Percentiles rank a stretch among this genome's conserved stretches.
phyloP scores from a whole-genome alignment of 2,888 invertebrate genomes.

The Gastrophysa polygoni region DNA sequence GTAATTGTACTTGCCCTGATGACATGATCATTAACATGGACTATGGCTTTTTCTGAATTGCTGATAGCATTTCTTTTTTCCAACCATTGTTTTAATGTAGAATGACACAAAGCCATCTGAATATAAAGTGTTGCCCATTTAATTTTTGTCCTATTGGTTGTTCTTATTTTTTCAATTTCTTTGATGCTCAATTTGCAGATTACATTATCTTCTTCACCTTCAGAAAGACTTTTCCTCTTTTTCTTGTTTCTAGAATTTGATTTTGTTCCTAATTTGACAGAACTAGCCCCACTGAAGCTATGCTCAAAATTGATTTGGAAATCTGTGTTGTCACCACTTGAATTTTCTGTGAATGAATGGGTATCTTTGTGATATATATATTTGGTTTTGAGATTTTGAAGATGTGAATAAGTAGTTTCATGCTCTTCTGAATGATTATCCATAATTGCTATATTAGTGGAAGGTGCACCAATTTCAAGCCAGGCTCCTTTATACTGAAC shows the following conservation, averaged over 20 bases:
- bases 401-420: constrained; percentile 1
- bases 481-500: constrained; percentile 85
- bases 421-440: constrained; percentile 28
- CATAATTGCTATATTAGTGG: constrained; percentile 53
- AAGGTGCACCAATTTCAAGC: constrained; percentile 69
- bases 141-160: constrained; percentile 41
- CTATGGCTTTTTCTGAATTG: constrained; percentile 41
- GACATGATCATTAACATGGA: constrained; percentile 42
- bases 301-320: constrained; percentile 51
- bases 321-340: constrained; percentile 43
- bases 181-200: constrained; percentile 49
- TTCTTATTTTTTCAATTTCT: constrained; percentile 44
- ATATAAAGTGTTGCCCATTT: constrained; percentile 78
- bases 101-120: constrained; percentile 82
- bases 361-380: constrained; percentile 42
- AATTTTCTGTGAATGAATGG: constrained; percentile 41
- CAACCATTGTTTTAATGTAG: constrained; percentile 78
- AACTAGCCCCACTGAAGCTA: constrained; percentile 38
- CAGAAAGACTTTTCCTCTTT: constrained; percentile 51
- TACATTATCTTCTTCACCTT: constrained; percentile 48
- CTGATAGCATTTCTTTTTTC: constrained; percentile 64
- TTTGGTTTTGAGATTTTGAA: constrained; percentile 22
- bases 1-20: constrained; percentile 59
- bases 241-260: constrained; percentile 17
- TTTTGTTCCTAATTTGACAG: constrained; percentile 11